phyloP scores from a whole-genome alignment of 2,113 vertebrate genomes.

The Microtus ochrogaster region DNA sequence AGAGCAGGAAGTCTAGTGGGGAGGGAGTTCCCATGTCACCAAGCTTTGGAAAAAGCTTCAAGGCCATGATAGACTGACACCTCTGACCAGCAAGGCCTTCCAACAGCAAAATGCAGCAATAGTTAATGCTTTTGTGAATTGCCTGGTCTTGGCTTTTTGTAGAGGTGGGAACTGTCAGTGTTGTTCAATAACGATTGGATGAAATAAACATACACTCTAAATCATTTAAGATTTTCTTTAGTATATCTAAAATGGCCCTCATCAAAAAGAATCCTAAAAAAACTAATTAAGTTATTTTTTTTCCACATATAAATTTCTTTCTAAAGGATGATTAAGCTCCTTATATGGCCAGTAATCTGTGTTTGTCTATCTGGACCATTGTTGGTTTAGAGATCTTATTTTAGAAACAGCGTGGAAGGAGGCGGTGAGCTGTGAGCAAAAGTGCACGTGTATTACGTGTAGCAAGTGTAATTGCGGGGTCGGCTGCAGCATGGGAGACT shows the following conservation, averaged over 20 bases:
- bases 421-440: background rate
- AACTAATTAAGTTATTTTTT: background rate
- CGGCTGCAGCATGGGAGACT: background rate
- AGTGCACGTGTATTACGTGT: background rate
- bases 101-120: background rate
- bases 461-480: background rate
- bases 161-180: background rate
- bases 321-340: background rate
- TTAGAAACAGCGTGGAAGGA: background rate
- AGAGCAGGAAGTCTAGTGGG: background rate
- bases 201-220: background rate
- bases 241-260: background rate
- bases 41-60: background rate
- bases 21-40: background rate
- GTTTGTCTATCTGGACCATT: background rate
- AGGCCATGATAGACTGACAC: background rate
- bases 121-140: background rate
- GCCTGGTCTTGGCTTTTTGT: background rate
- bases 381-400: slow-evolving; percentile 42
- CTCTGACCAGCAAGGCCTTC: background rate
- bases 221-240: background rate
- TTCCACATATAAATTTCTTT: background rate
- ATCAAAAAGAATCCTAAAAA: slow-evolving; percentile 3
- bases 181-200: background rate
- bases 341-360: background rate